phyloP scores from a whole-genome alignment of 1,140 invertebrate genomes.

The Dendroctonus ponderosae region DNA sequence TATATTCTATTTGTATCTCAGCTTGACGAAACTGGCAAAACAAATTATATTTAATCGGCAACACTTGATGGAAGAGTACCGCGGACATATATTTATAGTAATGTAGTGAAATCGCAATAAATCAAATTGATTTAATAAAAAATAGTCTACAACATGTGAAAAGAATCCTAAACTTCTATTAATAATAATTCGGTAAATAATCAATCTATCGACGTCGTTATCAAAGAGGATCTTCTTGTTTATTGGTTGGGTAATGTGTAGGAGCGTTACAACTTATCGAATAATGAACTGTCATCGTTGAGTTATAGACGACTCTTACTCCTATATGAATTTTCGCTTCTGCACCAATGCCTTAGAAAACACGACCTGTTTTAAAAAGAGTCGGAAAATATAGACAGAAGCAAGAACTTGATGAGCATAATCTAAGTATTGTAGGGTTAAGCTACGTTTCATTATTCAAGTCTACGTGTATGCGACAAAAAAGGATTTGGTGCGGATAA shows the following conservation, averaged over 20 bases:
- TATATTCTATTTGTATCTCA: no score
- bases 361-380: no score
- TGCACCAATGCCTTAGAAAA: constrained; percentile 18
- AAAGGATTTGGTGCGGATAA: constrained; percentile 14
- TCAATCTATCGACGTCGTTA: constrained; percentile 40
- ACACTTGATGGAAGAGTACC: no score
- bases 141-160: constrained; percentile 18
- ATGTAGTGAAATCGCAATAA: constrained; percentile 7
- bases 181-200: constrained; percentile 43
- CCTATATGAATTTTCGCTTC: constrained; percentile 10
- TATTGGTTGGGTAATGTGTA: constrained; percentile 43
- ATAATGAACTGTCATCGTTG: constrained; percentile 49
- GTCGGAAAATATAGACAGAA: no score
- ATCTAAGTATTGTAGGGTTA: no score
- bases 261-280: constrained; percentile 47
- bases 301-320: constrained; percentile 45
- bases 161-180: constrained; percentile 29
- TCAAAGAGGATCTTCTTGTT: constrained; percentile 42
- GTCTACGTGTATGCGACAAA: no score
- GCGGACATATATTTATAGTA: neutral
- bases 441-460: no score
- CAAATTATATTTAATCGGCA: no score
- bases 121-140: constrained; percentile 17
- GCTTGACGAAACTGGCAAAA: no score
- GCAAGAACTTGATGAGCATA: no score